Percentiles rank a stretch among this genome's conserved stretches.
These are phyloP conservation scores for Leucosticte australis DNA, from an alignment of 2,113 vertebrate genomes.

Conservation along the genomic window DNA sequence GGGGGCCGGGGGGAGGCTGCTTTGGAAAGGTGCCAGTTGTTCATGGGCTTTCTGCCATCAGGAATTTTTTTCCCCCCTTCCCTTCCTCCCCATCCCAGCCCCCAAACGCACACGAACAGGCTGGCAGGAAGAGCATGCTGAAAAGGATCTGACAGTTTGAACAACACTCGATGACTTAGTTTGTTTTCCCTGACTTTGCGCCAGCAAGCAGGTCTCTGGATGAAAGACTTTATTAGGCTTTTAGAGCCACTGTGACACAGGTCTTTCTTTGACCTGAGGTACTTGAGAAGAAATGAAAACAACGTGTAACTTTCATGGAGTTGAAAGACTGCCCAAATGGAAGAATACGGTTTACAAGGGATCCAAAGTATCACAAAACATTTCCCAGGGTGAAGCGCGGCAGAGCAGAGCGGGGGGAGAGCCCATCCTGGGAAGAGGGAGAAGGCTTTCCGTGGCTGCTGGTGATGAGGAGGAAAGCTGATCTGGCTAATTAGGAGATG, in stretches of 20 bases:
- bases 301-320: conserved; percentile 51
- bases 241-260: conserved; percentile 65
- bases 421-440: background rate
- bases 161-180: conserved; percentile 70
- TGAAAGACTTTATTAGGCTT: conserved; percentile 70
- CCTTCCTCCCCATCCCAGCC: conserved; percentile 31
- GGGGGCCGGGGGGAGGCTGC: conserved; percentile 28
- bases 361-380: conserved; percentile 18
- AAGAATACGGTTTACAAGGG: conserved; percentile 47
- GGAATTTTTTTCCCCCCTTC: background rate
- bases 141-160: conserved; percentile 72
- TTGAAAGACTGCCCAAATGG: conserved; percentile 46
- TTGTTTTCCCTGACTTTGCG: conserved; percentile 68
- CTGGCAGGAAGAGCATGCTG: conserved; percentile 66
- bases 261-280: conserved; percentile 67
- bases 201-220: conserved; percentile 56
- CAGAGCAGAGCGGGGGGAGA: background rate
- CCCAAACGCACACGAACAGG: conserved; percentile 1
- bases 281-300: conserved; percentile 66
- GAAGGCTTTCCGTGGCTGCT: background rate
- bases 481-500: background rate
- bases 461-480: background rate
- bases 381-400: conserved; percentile 20
- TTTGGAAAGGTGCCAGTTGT: conserved; percentile 66
- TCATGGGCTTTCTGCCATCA: conserved; percentile 65